A percentile compares a stretch with the other conserved stretches of the same genome.
Conservation (phyloP, 2,888 invertebrate species). For the Omphaloscelis lunosa region DNA sequence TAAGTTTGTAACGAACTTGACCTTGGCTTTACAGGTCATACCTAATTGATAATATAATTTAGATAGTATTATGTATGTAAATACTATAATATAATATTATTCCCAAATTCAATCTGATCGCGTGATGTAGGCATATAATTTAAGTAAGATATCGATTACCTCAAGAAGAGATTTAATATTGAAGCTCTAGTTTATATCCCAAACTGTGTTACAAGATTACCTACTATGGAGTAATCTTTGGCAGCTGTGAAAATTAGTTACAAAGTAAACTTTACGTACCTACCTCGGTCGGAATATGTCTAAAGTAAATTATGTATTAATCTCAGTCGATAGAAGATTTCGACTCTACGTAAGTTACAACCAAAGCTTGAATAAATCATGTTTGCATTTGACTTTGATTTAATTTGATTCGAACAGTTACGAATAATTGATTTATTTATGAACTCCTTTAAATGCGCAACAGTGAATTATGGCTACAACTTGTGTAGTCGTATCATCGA, state of each 20-base stretch:
- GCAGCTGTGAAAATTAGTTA: slow-evolving; percentile 71
- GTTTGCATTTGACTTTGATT: slow-evolving; percentile 58
- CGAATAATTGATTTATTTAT: slow-evolving; percentile 51
- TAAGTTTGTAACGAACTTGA: slow-evolving; percentile 3
- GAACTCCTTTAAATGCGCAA: slow-evolving; percentile 34
- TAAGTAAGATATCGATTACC: slow-evolving; percentile 45
- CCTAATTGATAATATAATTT: slow-evolving; percentile 32
- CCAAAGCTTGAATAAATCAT: slow-evolving; percentile 59
- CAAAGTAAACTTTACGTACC: slow-evolving; percentile 66
- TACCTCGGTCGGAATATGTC: slow-evolving; percentile 56
- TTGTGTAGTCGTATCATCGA: slow-evolving; percentile 45
- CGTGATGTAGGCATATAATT: slow-evolving; percentile 48
- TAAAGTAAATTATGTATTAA: slow-evolving; percentile 67
- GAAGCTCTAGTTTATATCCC: slow-evolving; percentile 51
- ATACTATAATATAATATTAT: slow-evolving; percentile 15
- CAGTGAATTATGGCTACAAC: slow-evolving; percentile 52
- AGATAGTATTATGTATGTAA: background rate
- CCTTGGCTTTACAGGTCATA: slow-evolving; percentile 13
- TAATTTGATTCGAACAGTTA: slow-evolving; percentile 46
- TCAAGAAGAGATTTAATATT: slow-evolving; percentile 35
- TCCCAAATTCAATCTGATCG: slow-evolving; percentile 38
- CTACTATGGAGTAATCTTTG: slow-evolving; percentile 62
- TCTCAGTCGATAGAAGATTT: slow-evolving; percentile 61
- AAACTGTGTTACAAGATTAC: slow-evolving; percentile 60
- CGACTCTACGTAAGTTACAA: slow-evolving; percentile 47